Conservation (phyloP, 1,140 invertebrate species). For the Zaprionus taronus region DNA sequence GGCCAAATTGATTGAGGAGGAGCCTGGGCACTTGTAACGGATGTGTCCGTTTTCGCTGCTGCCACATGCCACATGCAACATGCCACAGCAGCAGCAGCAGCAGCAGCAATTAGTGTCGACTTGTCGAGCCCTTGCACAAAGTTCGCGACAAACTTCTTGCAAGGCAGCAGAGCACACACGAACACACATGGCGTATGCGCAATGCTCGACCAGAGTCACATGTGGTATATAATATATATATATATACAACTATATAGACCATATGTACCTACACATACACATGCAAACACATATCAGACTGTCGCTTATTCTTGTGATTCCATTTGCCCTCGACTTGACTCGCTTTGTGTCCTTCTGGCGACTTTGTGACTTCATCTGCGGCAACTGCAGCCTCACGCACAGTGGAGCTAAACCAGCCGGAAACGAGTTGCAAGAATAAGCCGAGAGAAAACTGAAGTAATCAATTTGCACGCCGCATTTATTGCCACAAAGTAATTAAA, state of each 20-base stretch:
- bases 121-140: slow-evolving; percentile 21
- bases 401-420: not conserved
- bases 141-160: slow-evolving; percentile 37
- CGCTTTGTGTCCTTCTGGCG: slow-evolving; percentile 27
- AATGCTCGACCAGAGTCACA: slow-evolving; percentile 28
- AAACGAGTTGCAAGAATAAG: not conserved
- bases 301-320: slow-evolving; percentile 52
- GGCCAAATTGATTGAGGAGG: slow-evolving; percentile 57
- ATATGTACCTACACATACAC: slow-evolving; percentile 17
- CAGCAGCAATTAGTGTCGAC: slow-evolving; percentile 60
- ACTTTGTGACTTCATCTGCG: slow-evolving; percentile 28
- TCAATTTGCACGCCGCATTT: not conserved
- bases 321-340: slow-evolving; percentile 36
- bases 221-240: not conserved
- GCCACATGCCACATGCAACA: slow-evolving; percentile 42
- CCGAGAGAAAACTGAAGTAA: not conserved
- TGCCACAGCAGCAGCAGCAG: slow-evolving; percentile 11
- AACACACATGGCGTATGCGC: slow-evolving; percentile 53
- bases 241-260: not conserved
- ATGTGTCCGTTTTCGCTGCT: slow-evolving; percentile 64
- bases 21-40: slow-evolving; percentile 42
- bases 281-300: slow-evolving; percentile 15
- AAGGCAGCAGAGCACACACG: slow-evolving; percentile 1
- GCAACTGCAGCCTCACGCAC: slow-evolving; percentile 26
- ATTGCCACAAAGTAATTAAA: not conserved